Base-by-base conservation (phyloP, 2,888 invertebrate species). In the Stegana nigrithorax region DNA sequence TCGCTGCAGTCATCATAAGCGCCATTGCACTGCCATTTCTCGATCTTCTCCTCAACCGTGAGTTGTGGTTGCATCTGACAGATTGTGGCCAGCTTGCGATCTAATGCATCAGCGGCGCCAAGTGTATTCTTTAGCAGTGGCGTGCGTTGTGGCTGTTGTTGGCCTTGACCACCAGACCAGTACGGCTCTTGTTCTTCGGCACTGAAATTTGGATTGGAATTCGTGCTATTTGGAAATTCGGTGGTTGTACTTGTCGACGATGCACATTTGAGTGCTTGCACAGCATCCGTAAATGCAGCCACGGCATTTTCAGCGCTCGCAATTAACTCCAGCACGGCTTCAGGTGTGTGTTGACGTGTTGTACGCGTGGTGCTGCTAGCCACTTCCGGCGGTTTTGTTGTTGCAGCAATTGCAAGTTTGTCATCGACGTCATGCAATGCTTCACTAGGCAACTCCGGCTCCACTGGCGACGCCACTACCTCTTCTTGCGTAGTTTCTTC, bases 211-310 rank as follows among this genome's bases (percentile, higher is more conserved):
- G 78, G 77, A 68, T 80, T 80, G 1, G 84, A 84, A 0, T 83
- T 81, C 3, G 83, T 83, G 29, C 84, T 85, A 0, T 82, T 82
- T 5, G 84, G 84, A 66, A 85, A 83, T 47, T 84, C 84, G 29
- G 84, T 85, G 4, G 84, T 83, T 26, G 83, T 81, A n/a, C 83
- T 83, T 17, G 67, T 69, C 0, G 68, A 66, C 10, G 36, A 36
- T 36, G 36, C 5, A 36, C n/a, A 10, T n/a, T 36, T 36, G 10
- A n/a, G 2, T 36, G 36, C 2, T 36, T 36, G 36, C 36, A 36
- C 36, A 1, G 36, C 10, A 2, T 36, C 12, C 36, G 32, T 32
- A 32, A 12, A 8, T 10, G 21, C 47, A 47, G 12, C 12, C 10
- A 21, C 47, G n/a, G n/a, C 47, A 2, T 23, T 12, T 5, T 3